Percentiles rank a stretch among this genome's conserved stretches.
Evolutionary conservation across 2,797 vertebrate species (phyloP).

Genomic region (Florisuga fusca): DNA sequence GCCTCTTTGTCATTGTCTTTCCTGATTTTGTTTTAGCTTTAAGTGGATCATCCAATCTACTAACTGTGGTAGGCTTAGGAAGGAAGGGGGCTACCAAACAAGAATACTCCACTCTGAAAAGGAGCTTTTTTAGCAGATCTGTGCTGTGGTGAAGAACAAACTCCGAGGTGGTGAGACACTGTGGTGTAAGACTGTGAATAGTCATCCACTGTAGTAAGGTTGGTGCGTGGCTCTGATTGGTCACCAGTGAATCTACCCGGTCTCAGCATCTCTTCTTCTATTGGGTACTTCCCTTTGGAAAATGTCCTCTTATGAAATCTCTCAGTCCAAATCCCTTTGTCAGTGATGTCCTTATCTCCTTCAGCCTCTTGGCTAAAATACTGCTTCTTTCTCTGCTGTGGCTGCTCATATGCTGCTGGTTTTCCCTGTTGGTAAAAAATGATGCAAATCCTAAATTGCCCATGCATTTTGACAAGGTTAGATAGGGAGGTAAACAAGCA

Average conservation of each 20-base stretch:
- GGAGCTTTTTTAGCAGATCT: neutral
- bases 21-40: neutral
- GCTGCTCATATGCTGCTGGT: neutral
- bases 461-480: neutral
- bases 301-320: neutral
- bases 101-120: neutral
- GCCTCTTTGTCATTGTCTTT: neutral
- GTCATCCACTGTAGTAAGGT: neutral
- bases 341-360: neutral
- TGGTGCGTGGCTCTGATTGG: neutral
- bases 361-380: neutral
- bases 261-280: neutral
- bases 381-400: neutral
- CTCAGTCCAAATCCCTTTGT: neutral
- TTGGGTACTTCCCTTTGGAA: neutral
- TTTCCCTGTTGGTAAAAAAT: neutral
- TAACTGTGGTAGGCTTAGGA: neutral
- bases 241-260: neutral
- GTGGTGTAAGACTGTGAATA: neutral
- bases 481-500: neutral
- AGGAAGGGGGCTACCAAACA: neutral
- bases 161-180: neutral
- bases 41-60: neutral
- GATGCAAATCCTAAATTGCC: neutral
- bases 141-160: neutral